Evolutionary conservation across 2,113 vertebrate species (phyloP), one percentile per base, ranked within the genome.

Genomic region (Gorsachius goisagi): DNA sequence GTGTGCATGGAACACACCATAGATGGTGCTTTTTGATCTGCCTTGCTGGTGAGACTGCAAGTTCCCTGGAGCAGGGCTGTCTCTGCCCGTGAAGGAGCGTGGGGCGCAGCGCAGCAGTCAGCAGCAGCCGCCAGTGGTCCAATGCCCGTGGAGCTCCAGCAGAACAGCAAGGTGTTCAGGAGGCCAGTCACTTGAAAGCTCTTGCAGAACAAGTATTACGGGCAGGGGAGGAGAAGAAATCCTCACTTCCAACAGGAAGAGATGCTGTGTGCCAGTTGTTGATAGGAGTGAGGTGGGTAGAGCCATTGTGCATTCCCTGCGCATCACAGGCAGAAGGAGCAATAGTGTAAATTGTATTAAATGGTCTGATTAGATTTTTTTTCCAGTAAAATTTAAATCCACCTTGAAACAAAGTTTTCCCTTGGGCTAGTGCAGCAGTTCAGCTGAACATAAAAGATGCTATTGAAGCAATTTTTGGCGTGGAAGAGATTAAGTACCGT

Each of bases 11-110:
- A 78, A 41, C 66, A 60, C 9, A 28, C 45, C 53, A 41, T 37
- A 24, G 59, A 55, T 28, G 39, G n/a, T 60, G 66, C 47, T 53
- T 78, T 41, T 35, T 20, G 26, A 12, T 44, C 53, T 55, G 28
- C 28, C 66, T 49, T 47, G 45, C 39, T 73, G 73, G 15, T 49
- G 73, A 79, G 79, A 11, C 39, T 33, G 9, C 17, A 8, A 5
- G 39, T 17, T 89, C 60, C 32, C 67, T 2, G 32, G 66, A 62
- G 67, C n/a, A 22, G 60, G 32, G 35, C 53, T 79, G 47, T 8
- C 33, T 32, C 41, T 53, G 28, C 60, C 41, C 1, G 0, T 5
- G 52, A 20, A 17, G 30, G 52, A 19, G 16, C 2, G 1, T 2
- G 33, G 49, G 74, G 82, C 62, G 11, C 17, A 39, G 53, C 1